Evolutionary conservation across 1,140 invertebrate species (phyloP).

Genomic region (Arion vulgaris): DNA sequence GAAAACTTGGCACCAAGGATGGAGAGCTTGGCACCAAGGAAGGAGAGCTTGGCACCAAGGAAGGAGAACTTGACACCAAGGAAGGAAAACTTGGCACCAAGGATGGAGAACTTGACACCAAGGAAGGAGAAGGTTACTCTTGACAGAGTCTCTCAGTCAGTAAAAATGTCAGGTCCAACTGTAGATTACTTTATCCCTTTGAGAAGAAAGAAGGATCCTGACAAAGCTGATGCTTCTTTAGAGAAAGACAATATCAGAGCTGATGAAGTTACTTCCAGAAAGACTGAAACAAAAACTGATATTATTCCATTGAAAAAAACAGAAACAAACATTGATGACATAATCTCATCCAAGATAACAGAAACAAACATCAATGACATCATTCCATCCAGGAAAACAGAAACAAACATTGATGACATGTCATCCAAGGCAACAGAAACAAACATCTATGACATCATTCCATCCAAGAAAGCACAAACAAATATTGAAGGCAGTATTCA

Average conservation of each 20-base stretch:
- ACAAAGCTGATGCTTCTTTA: background rate
- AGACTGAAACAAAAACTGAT: background rate
- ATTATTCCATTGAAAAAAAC: background rate
- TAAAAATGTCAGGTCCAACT: background rate
- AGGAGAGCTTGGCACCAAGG: too few species aligned
- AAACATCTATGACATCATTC: background rate
- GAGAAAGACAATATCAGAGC: background rate
- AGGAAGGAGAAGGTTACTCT: background rate
- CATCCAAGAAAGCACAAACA: conserved; percentile 3
- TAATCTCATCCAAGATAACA: background rate
- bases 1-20: too few species aligned
- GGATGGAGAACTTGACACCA: too few species aligned
- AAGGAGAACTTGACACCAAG: too few species aligned
- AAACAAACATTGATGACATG: conserved; percentile 31
- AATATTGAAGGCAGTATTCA: conserved; percentile 10
- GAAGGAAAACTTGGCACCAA: too few species aligned
- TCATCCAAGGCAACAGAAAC: background rate
- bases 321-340: conserved; percentile 31
- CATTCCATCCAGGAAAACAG: background rate
- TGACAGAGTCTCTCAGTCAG: background rate
- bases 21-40: too few species aligned
- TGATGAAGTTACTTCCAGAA: background rate
- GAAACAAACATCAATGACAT: background rate
- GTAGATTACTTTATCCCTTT: background rate
- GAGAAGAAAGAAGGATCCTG: background rate